These are phyloP conservation scores for Phenganax subtilis DNA, from an alignment of 92 coral and sea anemone species.

Conservation along the genomic window DNA sequence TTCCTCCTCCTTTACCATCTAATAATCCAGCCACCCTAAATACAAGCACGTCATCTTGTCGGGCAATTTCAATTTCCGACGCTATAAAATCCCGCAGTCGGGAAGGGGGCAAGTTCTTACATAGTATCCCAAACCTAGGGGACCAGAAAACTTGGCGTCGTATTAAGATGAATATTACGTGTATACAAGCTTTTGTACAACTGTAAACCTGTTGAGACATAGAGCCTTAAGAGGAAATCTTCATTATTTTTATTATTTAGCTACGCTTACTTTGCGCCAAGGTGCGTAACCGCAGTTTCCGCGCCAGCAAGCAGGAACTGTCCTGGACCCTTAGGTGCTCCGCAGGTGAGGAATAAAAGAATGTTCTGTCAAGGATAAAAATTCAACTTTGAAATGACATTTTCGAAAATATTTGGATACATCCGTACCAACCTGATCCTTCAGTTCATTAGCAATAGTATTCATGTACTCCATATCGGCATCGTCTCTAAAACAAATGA, in stretches of 20 bases:
- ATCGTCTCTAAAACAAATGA: conserved; percentile 60
- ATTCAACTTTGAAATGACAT: not conserved
- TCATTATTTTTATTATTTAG: too few species aligned
- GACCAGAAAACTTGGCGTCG: too few species aligned
- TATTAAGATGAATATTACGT: too few species aligned
- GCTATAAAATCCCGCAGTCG: too few species aligned
- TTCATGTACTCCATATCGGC: conserved; percentile 99
- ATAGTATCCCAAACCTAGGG: too few species aligned
- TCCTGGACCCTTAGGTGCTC: conserved; percentile 92
- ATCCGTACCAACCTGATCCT: conserved; percentile 54
- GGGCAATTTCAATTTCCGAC: not conserved
- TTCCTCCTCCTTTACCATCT: conserved; percentile 95
- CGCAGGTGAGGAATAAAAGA: conserved; percentile 70
- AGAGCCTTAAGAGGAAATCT: not conserved
- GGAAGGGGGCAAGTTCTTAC: too few species aligned
- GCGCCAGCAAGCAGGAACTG: conserved; percentile 78
- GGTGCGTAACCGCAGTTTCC: conserved; percentile 67
- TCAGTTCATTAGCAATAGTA: conserved; percentile 66
- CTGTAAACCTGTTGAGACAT: not conserved
- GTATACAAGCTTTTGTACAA: too few species aligned
- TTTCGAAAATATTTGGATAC: too few species aligned
- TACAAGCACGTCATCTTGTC: not conserved
- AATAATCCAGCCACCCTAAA: conserved; percentile 65
- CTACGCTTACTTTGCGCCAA: conserved; percentile 78
- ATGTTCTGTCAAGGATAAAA: conserved; percentile 39